phyloP scores from a whole-genome alignment of 2,888 invertebrate genomes.

The Notodonta ziczac region DNA sequence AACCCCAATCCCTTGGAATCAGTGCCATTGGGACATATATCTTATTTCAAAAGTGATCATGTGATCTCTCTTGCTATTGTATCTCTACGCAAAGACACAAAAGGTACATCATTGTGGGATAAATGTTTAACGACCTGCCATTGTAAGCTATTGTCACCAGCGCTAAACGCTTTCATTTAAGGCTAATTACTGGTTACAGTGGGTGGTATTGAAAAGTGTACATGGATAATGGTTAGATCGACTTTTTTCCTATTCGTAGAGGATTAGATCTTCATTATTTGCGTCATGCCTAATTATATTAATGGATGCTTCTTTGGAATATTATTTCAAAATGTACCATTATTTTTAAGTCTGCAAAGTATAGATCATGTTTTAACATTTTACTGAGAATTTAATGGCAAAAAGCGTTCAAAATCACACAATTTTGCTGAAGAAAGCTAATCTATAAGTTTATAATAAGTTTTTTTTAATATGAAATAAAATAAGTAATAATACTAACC shows the following conservation, averaged over 20 bases:
- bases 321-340: too few species aligned
- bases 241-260: too few species aligned
- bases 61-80: conserved; percentile 14
- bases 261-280: too few species aligned
- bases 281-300: too few species aligned
- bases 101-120: conserved; percentile 12
- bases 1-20: conserved; percentile 11
- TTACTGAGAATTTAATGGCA: too few species aligned
- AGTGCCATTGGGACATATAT: conserved; percentile 10
- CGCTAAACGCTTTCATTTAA: conserved; percentile 13
- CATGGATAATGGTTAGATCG: not conserved
- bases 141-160: conserved; percentile 18
- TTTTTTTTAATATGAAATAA: conserved; percentile 7
- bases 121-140: conserved; percentile 13
- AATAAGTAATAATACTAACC: conserved; percentile 49
- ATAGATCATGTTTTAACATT: too few species aligned
- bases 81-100: conserved; percentile 11
- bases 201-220: conserved; percentile 7
- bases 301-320: too few species aligned
- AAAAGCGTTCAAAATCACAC: too few species aligned
- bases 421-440: too few species aligned
- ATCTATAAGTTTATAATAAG: too few species aligned
- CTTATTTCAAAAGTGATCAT: conserved; percentile 5
- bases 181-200: conserved; percentile 22
- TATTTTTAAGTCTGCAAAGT: too few species aligned